Percentiles rank a stretch among this genome's conserved stretches.
These are phyloP conservation scores for Plebejus melissa DNA, from an alignment of 2,888 invertebrate species.

Conservation along the genomic window DNA sequence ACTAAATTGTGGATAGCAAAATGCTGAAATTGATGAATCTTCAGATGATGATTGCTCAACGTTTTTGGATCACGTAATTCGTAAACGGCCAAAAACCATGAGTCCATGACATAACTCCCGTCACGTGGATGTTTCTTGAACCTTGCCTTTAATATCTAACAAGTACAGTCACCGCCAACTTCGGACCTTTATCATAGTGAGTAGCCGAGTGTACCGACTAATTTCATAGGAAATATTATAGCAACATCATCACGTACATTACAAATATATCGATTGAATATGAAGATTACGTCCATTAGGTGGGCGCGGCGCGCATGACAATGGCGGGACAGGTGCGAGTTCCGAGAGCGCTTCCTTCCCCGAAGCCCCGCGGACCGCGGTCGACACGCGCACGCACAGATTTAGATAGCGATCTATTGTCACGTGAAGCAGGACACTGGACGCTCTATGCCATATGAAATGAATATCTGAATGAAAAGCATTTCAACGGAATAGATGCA, in stretches of 20 bases:
- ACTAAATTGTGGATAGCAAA: no score
- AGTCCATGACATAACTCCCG: no score
- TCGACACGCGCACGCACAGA: slow-evolving; percentile 43
- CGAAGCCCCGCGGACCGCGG: slow-evolving; percentile 44
- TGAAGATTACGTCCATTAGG: slow-evolving; percentile 35
- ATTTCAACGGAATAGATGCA: neutral
- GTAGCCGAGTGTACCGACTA: slow-evolving; percentile 20
- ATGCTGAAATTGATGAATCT: no score
- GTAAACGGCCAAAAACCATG: no score
- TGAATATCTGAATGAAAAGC: neutral
- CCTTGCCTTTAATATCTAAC: no score
- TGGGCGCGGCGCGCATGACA: slow-evolving; percentile 39
- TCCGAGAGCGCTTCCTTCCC: slow-evolving; percentile 63
- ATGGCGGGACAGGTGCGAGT: slow-evolving; percentile 44
- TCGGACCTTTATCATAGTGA: neutral
- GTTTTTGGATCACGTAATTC: no score
- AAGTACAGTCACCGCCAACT: neutral
- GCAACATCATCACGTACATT: slow-evolving; percentile 25
- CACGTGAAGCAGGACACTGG: slow-evolving; percentile 13
- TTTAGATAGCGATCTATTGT: slow-evolving; percentile 28
- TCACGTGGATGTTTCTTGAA: no score
- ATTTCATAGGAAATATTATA: slow-evolving; percentile 26
- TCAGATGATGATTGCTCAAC: no score
- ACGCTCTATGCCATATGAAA: slow-evolving; percentile 23
- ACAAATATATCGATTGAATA: slow-evolving; percentile 32